Conservation (phyloP, 2,888 invertebrate species). For the Nasonovia ribisnigri region DNA sequence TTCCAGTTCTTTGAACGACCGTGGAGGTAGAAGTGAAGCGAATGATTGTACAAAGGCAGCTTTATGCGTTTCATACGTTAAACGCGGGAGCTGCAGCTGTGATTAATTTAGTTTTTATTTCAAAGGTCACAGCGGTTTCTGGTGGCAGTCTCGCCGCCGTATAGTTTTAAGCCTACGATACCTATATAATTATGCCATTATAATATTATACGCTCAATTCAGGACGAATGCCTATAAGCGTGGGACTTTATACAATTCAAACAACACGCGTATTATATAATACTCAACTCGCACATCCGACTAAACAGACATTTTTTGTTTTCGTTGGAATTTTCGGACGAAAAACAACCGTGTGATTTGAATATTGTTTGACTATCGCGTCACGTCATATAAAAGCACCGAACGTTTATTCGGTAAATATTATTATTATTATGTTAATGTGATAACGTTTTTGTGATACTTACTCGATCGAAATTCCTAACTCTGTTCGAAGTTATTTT, state of each 20-base stretch:
- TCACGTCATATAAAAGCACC: background rate
- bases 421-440: no score
- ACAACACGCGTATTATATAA: background rate
- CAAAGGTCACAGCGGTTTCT: background rate
- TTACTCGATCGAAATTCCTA: background rate
- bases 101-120: background rate
- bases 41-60: background rate
- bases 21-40: no score
- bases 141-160: background rate
- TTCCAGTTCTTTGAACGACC: no score
- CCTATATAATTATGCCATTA: no score
- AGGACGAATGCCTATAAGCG: background rate
- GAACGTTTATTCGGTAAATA: background rate
- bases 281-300: background rate
- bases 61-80: background rate
- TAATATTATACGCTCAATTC: background rate
- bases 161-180: background rate
- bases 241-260: constrained; percentile 10
- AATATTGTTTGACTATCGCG: background rate
- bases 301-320: background rate
- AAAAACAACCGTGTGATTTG: background rate
- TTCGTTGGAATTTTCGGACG: background rate
- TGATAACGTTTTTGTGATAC: background rate
- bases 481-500: background rate
- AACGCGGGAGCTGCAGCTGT: background rate